Evolutionary conservation across 2,888 invertebrate genomes (phyloP), one percentile per base, ranked within the genome.

Genomic region (Colostygia pectinataria): DNA sequence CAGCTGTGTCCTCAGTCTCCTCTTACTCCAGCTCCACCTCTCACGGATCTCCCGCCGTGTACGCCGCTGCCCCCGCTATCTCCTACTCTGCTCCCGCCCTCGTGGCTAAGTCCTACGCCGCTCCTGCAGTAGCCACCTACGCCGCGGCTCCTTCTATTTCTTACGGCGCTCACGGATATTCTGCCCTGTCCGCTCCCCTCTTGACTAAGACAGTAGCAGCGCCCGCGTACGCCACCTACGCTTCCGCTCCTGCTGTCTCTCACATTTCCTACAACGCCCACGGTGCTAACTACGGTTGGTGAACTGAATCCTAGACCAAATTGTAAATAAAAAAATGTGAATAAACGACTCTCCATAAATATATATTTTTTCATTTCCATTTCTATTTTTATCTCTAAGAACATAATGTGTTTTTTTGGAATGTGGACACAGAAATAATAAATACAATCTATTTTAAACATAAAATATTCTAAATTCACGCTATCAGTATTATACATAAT

Each of bases 201-300:
- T 48, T 70, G 24, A 50, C 71, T 18, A 65, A 69, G 56, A 55
- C 74, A 15, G 53, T 66, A 46, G 60, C 74, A 23, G 64, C 66
- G 12, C 63, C 71, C 40, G 76, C 77, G 44, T 59, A 59, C 45
- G 32, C 77, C 61, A 70, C 69, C 20, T 92, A 92, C 84, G 90
- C 90, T 34, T 92, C 93, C 53, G 92, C 92, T 34, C 91, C 92
- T 59, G 91, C 91, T 58, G 92, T 93, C 13, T 91, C 93, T 51
- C 92, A 93, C 76, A 87, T 92, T 67, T 82, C 91, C 57, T 94
- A 93, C 89, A 90, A 91, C 66, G 93, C 92, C 54, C 90, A 92
- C 58, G 93, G 93, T 60, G 91, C 92, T 58, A 91, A 92, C 70
- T 93, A 93, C 74, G 92, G 88, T 63, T 94, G 92, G 91, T 94